Conservation (phyloP, 2,888 invertebrate genomes). For the Brachyopa scutellaris region DNA sequence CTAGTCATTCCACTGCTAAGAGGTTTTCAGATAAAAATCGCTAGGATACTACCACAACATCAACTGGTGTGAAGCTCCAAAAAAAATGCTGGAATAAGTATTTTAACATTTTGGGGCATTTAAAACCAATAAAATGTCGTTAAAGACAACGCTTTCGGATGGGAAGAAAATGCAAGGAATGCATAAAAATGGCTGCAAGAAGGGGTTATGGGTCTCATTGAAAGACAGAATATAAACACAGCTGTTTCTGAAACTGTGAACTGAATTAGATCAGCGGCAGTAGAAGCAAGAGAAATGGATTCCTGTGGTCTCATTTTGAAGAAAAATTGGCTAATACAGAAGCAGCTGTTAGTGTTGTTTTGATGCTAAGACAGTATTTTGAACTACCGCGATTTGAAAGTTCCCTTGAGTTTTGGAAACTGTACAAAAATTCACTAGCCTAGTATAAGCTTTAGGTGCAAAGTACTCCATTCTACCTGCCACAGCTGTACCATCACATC, state of each 20-base stretch:
- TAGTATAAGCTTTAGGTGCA: no score
- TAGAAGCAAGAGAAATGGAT: neutral
- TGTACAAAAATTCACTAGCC: no score
- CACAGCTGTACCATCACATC: no score
- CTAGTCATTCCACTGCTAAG: no score
- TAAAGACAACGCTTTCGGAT: conserved; percentile 40
- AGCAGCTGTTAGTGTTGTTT: neutral
- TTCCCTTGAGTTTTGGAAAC: no score
- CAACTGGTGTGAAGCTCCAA: neutral
- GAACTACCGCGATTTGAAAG: no score
- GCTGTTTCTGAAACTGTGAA: neutral
- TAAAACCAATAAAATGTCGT: conserved; percentile 10
- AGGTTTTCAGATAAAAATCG: conserved; percentile 6
- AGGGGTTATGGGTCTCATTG: conserved; percentile 1
- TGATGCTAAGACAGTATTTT: no score
- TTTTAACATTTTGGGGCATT: conserved; percentile 14
- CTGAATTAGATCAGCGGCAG: neutral
- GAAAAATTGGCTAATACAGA: conserved; percentile 1
- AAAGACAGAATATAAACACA: neutral
- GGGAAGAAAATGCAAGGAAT: conserved; percentile 10
- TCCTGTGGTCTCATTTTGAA: conserved; percentile 7
- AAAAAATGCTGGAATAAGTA: neutral
- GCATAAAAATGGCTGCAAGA: conserved; percentile 33
- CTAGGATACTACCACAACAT: neutral
- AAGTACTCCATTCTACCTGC: no score